phyloP scores from a whole-genome alignment of 2,113 vertebrate genomes.

The Zosterops lateralis region DNA sequence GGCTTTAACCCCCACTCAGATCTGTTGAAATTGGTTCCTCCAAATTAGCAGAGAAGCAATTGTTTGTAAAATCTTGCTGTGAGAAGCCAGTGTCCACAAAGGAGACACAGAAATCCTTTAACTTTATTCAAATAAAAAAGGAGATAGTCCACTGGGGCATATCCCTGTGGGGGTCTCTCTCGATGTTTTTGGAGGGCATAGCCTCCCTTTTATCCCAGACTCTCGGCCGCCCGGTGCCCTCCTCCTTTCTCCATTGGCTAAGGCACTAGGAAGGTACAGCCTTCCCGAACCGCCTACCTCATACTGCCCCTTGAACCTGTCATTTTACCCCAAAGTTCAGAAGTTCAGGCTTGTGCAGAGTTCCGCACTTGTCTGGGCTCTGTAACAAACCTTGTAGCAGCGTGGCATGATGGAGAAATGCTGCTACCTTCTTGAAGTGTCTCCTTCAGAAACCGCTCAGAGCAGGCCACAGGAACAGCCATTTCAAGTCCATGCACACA shows the following conservation, averaged over 20 bases:
- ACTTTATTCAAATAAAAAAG: not conserved
- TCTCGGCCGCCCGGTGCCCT: rapidly evolving
- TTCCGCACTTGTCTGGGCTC: not conserved
- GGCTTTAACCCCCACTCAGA: not conserved
- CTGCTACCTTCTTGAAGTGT: no score
- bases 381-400: not conserved
- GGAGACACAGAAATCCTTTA: not conserved
- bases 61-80: not conserved
- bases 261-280: not conserved
- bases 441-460: no score
- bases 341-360: not conserved
- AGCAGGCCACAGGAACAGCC: no score
- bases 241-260: not conserved
- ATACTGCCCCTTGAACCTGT: not conserved
- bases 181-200: not conserved
- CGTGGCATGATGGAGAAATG: no score
- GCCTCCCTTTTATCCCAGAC: not conserved
- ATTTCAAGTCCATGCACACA: no score
- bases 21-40: not conserved
- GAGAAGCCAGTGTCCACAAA: not conserved
- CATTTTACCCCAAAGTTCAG: not conserved
- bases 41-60: not conserved
- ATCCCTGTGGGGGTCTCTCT: not conserved
- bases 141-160: not conserved
- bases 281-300: not conserved